These are phyloP conservation scores for Corydoras sp. DNA, from an alignment of 2,113 vertebrate genomes.

Conservation along the genomic window DNA sequence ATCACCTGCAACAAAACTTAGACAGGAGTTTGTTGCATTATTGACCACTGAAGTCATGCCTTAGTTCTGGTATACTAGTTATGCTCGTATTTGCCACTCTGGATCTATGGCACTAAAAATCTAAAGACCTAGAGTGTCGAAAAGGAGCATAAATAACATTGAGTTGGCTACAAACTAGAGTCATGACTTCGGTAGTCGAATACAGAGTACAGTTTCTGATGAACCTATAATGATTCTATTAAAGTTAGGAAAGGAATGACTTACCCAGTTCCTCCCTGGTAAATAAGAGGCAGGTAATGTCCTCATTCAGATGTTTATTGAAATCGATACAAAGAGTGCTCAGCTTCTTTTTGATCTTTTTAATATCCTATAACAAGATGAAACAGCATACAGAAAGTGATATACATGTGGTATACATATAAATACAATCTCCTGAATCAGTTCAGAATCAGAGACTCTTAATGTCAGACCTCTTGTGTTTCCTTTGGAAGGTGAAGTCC, in stretches of 20 bases:
- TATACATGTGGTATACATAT: background rate
- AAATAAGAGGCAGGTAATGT: constrained; percentile 82
- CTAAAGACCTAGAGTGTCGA: too few relatives aligned
- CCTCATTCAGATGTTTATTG: constrained; percentile 94
- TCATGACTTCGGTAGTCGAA: too few relatives aligned
- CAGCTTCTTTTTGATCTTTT: constrained; percentile 87
- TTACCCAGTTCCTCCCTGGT: constrained; percentile 81
- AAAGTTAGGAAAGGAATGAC: constrained; percentile 19
- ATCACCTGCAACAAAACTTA: background rate
- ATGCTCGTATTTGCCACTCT: too few relatives aligned
- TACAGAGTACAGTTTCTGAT: too few relatives aligned
- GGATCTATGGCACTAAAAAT: too few relatives aligned
- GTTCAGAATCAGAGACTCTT: background rate
- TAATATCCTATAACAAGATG: constrained; percentile 78
- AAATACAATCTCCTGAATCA: background rate
- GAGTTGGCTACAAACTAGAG: too few relatives aligned
- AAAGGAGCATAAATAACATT: too few relatives aligned
- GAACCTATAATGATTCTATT: too few relatives aligned
- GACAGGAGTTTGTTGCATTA: background rate
- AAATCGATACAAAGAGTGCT: constrained; percentile 91
- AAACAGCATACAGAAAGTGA: background rate
- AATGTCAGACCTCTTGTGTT: constrained; percentile 73
- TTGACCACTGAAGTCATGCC: too few relatives aligned
- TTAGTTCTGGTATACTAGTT: too few relatives aligned
- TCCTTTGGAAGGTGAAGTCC: constrained; percentile 84